Evolutionary conservation across 2,797 vertebrate genomes (phyloP), one percentile per base, ranked within the genome.

Genomic region (Sarcoramphus papa): DNA sequence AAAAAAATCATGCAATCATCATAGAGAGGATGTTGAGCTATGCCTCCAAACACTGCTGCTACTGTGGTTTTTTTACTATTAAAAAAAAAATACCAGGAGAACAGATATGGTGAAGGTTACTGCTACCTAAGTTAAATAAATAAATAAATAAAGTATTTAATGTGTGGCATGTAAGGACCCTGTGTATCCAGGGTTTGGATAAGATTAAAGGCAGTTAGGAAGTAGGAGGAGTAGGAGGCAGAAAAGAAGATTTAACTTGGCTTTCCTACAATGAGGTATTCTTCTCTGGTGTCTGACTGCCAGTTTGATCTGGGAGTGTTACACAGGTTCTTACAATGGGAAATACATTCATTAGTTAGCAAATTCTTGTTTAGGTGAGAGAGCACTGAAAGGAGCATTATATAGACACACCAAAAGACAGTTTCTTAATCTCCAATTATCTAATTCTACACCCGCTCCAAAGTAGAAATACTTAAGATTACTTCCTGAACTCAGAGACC

Each of bases 201-300:
- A 81, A 1, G 2, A 73, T 64, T 50, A 67, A 84, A 84, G 60
- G 82, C 56, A 76, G 62, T 90, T 81, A 85, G 86, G 81, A 94
- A 96, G 75, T 37, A 45, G 83, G 72, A 94, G 68, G 78, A 90
- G 68, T 23, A 70, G 74, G 48, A 92, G 64, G 78, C 51, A 77
- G 65, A 95, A 89, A 63, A 63, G 68, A 90, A 78, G 85, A 93
- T 86, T 94, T 83, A 84, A 79, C 76, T 91, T 95, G 91, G 92
- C 85, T 82, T 90, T 81, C 78, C 62, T 76, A 83, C 93, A 95
- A 51, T 75, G 76, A 90, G 53, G 78, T 69, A 87, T 92, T 96
- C 80, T 94, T 95, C 94, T 90, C 81, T 25, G 48, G 51, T 77
- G 53, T 74, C 68, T n/a, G 43, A 67, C 64, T 80, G 82, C 89